A percentile compares a stretch with the other conserved stretches of the same genome.
phyloP scores from a whole-genome alignment of 2,113 vertebrate genomes.

The Nerophis lumbriciformis region DNA sequence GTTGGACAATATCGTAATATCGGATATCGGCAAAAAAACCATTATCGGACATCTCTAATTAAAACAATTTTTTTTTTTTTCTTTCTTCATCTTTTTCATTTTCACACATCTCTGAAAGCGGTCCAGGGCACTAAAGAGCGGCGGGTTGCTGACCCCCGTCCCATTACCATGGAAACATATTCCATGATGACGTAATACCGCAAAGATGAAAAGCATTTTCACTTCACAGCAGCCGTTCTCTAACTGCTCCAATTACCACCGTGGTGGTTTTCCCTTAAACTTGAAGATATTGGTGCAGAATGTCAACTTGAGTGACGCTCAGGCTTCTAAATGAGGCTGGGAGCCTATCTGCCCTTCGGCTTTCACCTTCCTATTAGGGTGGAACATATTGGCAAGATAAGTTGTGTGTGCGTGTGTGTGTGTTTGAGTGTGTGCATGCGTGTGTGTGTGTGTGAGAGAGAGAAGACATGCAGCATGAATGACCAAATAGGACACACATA shows the following conservation, averaged over 20 bases:
- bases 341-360: conserved; percentile 38
- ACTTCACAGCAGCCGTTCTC: background rate
- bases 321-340: conserved; percentile 34
- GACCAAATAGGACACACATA: conserved; percentile 40
- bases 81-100: too few species aligned
- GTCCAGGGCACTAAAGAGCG: too few species aligned
- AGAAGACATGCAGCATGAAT: conserved; percentile 28
- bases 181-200: background rate
- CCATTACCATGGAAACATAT: background rate
- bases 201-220: background rate
- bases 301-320: conserved; percentile 36
- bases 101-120: too few species aligned
- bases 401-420: conserved; percentile 16
- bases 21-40: too few species aligned
- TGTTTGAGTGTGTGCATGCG: conserved; percentile 1
- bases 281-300: conserved; percentile 29
- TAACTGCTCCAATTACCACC: conserved; percentile 4
- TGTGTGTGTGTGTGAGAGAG: conserved; percentile 19
- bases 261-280: conserved; percentile 16
- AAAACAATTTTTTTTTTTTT: too few species aligned
- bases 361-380: conserved; percentile 58
- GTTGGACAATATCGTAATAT: too few species aligned
- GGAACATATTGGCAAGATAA: conserved; percentile 56
- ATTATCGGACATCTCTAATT: too few species aligned
- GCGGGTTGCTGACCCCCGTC: too few species aligned